Conservation (phyloP, 2,888 invertebrate genomes). For the Acleris holmiana region DNA sequence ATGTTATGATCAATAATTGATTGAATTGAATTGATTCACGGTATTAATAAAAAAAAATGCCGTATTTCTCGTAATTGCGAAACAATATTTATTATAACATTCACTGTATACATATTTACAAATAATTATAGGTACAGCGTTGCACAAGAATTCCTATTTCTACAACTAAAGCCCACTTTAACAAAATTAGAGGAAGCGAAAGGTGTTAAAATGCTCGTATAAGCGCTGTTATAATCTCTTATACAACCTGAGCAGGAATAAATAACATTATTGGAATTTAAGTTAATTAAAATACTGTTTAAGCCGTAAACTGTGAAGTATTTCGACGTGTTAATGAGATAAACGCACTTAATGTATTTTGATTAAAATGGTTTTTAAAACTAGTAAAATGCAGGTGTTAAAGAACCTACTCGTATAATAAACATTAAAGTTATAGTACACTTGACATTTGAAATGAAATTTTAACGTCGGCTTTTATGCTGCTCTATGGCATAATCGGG, state of each 20-base stretch:
- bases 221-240: slow-evolving; percentile 12
- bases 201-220: slow-evolving; percentile 16
- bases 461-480: too few relatives aligned
- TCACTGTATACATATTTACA: too few relatives aligned
- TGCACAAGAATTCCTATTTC: slow-evolving; percentile 1
- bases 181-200: slow-evolving; percentile 16
- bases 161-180: background rate
- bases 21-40: too few relatives aligned
- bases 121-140: too few relatives aligned
- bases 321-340: slow-evolving; percentile 16
- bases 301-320: slow-evolving; percentile 1
- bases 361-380: background rate
- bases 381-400: background rate
- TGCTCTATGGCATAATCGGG: background rate
- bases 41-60: too few relatives aligned
- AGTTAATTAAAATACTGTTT: slow-evolving; percentile 22
- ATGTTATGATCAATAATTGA: too few relatives aligned
- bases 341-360: slow-evolving; percentile 4
- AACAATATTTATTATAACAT: too few relatives aligned
- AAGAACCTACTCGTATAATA: background rate
- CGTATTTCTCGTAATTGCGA: too few relatives aligned
- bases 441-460: too few relatives aligned
- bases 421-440: background rate
- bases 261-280: slow-evolving; percentile 12
- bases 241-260: background rate